A percentile compares a stretch with the other conserved stretches of the same genome.
Evolutionary conservation across 2,888 invertebrate species (phyloP).

Genomic region (Pyrrhosoma nymphula): DNA sequence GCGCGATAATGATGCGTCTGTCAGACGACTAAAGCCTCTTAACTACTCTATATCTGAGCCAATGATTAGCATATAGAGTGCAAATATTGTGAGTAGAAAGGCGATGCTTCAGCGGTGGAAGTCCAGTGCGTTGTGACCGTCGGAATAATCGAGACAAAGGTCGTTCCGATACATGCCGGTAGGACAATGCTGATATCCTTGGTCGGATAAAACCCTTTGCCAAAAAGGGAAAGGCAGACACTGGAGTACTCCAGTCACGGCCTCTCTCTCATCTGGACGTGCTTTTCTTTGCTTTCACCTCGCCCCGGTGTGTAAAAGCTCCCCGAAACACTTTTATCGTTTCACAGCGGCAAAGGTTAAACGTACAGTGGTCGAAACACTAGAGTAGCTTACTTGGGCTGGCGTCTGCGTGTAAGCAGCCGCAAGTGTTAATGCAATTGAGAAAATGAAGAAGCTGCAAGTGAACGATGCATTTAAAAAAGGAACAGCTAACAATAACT

Average conservation of each 20-base stretch:
- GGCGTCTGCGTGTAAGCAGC: background rate
- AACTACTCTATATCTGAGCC: too few relatives aligned
- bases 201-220: background rate
- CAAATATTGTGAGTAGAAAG: too few relatives aligned
- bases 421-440: background rate
- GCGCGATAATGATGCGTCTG: too few relatives aligned
- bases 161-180: background rate
- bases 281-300: background rate
- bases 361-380: background rate
- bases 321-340: background rate
- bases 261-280: background rate
- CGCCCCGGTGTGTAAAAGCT: background rate
- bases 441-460: background rate
- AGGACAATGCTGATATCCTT: background rate
- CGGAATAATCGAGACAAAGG: background rate
- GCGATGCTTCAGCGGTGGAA: too few relatives aligned
- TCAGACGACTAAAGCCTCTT: too few relatives aligned
- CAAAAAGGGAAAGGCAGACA: constrained; percentile 8
- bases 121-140: background rate
- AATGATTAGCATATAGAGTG: background rate
- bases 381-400: background rate
- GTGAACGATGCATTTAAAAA: background rate
- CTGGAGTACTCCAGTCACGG: background rate
- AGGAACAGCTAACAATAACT: too few relatives aligned
- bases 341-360: background rate